Evolutionary conservation across 2,888 invertebrate genomes (phyloP), one percentile per base, ranked within the genome.

Genomic region (Callimorpha dominula): DNA sequence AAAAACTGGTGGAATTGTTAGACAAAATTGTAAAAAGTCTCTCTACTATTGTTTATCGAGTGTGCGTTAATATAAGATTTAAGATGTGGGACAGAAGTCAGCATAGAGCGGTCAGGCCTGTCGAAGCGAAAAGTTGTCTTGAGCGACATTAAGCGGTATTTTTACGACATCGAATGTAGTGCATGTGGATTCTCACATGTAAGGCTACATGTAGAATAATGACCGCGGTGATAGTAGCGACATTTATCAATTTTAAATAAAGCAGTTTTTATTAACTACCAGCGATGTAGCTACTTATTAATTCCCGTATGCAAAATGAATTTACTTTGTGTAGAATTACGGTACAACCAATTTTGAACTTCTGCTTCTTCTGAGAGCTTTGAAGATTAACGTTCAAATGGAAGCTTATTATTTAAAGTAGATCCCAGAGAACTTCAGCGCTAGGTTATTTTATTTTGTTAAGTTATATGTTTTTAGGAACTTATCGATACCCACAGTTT

Each of bases 141-240:
- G 54, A 68, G 43, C 67, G 67, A 68, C 54, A 68, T 68, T 54
- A 54, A 57, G 67, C 67, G 54, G 54, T 68, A 68, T 68, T 68
- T 68, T 68, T 68, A 68, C 20, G 67, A 68, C 67, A 17, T 68
- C 67, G 54, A 68, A 68, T 68, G 43, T 68, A 57, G 54, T 68
- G 67, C 67, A 68, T 57, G 54, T 54, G 42, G 67, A 54, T 68
- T 67, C 60, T 60, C 60, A 60, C 60, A 46, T 46, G 43, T 46
- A 60, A 60, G 31, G 60, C 60, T 31, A 60, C 60, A 60, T 60
- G 20, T 60, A 31, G 60, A 60, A 67, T 54, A 65, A 65, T 54
- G 52, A 31, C 49, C 49, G 15, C 49, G 49, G 65, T n/a, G 15
- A 46, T 20, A 49, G 65, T 20, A 49, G 65, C 49, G 31, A 49